Evolutionary conservation across 1,140 invertebrate species (phyloP).

Genomic region (Halesus radiatus): DNA sequence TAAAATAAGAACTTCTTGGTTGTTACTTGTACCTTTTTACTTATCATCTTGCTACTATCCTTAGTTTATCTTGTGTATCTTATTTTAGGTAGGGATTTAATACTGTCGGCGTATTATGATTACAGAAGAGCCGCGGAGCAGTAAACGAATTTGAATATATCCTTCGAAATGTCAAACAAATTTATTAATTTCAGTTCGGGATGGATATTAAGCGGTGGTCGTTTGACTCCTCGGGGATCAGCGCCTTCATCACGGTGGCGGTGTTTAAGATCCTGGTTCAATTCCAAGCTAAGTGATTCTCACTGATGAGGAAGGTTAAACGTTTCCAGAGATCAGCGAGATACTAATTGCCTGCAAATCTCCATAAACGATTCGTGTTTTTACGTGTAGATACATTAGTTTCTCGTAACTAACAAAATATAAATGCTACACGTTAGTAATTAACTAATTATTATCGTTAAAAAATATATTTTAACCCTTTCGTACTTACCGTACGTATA

Average conservation of each 20-base stretch:
- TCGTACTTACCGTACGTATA: too few species aligned
- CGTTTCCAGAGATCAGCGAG: too few species aligned
- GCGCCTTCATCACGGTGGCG: background rate
- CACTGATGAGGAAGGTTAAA: too few species aligned
- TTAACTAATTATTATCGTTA: too few species aligned
- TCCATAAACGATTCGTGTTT: too few species aligned
- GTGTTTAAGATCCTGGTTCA: background rate
- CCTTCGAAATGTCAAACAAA: constrained; percentile 26
- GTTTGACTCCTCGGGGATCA: background rate
- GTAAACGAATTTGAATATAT: constrained; percentile 29
- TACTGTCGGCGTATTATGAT: constrained; percentile 27
- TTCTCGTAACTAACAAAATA: too few species aligned
- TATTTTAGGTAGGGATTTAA: background rate
- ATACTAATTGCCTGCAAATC: too few species aligned
- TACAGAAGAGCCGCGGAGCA: constrained; percentile 26
- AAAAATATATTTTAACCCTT: too few species aligned
- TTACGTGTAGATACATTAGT: too few species aligned
- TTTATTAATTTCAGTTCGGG: constrained; percentile 25
- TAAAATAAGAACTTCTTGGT: too few species aligned
- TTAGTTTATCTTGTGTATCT: background rate
- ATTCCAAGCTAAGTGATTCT: background rate
- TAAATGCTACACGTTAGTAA: too few species aligned
- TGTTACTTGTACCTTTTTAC: too few species aligned
- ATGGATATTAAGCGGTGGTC: background rate
- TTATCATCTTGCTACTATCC: background rate